A percentile compares a stretch with the other conserved stretches of the same genome.
Evolutionary conservation across 2,113 vertebrate genomes (phyloP).

Genomic region (Zosterops japonicus): DNA sequence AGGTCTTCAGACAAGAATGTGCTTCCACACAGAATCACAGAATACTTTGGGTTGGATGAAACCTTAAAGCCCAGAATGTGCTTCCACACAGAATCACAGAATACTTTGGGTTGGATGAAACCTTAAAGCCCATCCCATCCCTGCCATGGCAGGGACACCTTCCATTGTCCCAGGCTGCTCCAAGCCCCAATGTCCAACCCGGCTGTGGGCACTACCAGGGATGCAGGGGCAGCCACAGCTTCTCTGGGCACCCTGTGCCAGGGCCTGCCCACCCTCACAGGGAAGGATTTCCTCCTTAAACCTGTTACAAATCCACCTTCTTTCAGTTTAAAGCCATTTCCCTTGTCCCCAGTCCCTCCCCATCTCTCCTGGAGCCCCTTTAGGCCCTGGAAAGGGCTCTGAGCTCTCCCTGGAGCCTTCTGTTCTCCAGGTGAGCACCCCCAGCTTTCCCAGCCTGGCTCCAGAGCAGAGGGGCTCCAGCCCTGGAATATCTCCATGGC

Average conservation of each 20-base stretch:
- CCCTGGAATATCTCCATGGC: fast-evolving
- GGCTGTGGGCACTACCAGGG: background rate
- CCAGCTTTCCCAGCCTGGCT: background rate
- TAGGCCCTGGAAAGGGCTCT: fast-evolving
- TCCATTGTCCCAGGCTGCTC: background rate
- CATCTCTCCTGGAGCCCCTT: background rate
- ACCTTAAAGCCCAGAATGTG: background rate
- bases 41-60: background rate
- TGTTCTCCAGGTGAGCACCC: background rate
- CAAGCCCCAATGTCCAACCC: fast-evolving
- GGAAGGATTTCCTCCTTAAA: background rate
- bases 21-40: background rate
- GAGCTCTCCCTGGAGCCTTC: background rate
- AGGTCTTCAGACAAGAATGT: background rate
- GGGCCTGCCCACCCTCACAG: background rate
- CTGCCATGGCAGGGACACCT: background rate
- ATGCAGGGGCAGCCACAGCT: background rate
- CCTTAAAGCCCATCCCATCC: fast-evolving
- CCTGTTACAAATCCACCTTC: background rate
- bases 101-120: background rate
- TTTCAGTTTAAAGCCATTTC: background rate
- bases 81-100: background rate
- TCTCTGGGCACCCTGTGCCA: background rate
- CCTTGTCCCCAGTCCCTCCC: background rate
- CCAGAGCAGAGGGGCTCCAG: background rate